Percentiles rank a stretch among this genome's conserved stretches.
Evolutionary conservation across 2,797 vertebrate genomes (phyloP).

Genomic region (Tenualosa ilisha): DNA sequence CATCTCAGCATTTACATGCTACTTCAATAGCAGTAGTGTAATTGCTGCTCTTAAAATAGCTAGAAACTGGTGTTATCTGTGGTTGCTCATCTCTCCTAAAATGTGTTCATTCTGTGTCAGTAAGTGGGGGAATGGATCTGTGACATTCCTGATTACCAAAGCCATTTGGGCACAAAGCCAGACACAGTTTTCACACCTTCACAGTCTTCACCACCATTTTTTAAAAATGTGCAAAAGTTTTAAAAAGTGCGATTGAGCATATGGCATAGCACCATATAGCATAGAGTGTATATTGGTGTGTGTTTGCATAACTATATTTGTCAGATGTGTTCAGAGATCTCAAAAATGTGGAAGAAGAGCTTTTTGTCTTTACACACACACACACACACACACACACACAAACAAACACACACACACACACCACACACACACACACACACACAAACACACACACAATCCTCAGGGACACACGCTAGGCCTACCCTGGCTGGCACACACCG

Average conservation of each 20-base stretch:
- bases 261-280: neutral
- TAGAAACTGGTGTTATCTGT: neutral
- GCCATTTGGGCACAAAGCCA: neutral
- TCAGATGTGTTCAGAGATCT: neutral
- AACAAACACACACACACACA: conserved; percentile 19
- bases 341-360: neutral
- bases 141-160: neutral
- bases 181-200: neutral
- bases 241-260: neutral
- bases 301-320: neutral
- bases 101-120: no score
- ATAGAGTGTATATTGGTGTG: neutral
- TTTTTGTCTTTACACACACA: neutral
- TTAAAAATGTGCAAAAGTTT: neutral
- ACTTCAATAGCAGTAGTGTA: neutral
- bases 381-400: neutral
- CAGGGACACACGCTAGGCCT: conserved; percentile 68
- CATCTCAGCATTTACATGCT: neutral
- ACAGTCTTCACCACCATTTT: neutral
- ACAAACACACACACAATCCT: conserved; percentile 46
- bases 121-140: no score
- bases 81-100: no score
- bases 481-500: conserved; percentile 41
- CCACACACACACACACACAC: conserved; percentile 12
- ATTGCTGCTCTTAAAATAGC: no score